Evolutionary conservation across 2,797 vertebrate genomes (phyloP).

Genomic region (Sebastes vulpes): DNA sequence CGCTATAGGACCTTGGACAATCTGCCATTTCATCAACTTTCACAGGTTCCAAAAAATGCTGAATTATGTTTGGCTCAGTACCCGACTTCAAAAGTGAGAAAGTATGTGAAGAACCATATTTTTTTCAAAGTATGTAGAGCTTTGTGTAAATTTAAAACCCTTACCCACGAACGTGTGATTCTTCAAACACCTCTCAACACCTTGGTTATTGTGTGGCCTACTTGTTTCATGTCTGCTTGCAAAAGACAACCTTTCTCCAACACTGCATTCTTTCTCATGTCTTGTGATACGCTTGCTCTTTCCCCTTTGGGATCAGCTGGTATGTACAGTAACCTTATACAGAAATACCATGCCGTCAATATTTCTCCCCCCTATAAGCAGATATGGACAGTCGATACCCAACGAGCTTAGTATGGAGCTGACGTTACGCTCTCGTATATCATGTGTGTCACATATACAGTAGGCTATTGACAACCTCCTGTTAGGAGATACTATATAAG

Average conservation of each 20-base stretch:
- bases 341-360: conserved; percentile 51
- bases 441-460: conserved; percentile 63
- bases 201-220: neutral
- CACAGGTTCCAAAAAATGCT: conserved; percentile 52
- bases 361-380: conserved; percentile 50
- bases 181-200: conserved; percentile 34
- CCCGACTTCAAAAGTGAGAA: conserved; percentile 49
- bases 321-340: conserved; percentile 65
- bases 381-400: conserved; percentile 66
- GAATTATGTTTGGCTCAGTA: conserved; percentile 46
- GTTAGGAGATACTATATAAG: conserved; percentile 60
- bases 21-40: conserved; percentile 58
- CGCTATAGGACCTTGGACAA: conserved; percentile 42
- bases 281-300: conserved; percentile 26
- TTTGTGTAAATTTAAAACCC: conserved; percentile 23
- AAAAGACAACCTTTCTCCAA: conserved; percentile 17
- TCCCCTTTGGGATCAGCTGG: conserved; percentile 51
- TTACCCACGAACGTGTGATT: neutral
- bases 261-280: conserved; percentile 44
- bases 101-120: conserved; percentile 25
- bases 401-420: conserved; percentile 66
- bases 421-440: conserved; percentile 73
- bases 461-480: conserved; percentile 68
- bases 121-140: conserved; percentile 27
- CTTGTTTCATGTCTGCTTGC: conserved; percentile 38